Evolutionary conservation across 2,888 invertebrate species (phyloP).

Genomic region (Bellardia bayeri): DNA sequence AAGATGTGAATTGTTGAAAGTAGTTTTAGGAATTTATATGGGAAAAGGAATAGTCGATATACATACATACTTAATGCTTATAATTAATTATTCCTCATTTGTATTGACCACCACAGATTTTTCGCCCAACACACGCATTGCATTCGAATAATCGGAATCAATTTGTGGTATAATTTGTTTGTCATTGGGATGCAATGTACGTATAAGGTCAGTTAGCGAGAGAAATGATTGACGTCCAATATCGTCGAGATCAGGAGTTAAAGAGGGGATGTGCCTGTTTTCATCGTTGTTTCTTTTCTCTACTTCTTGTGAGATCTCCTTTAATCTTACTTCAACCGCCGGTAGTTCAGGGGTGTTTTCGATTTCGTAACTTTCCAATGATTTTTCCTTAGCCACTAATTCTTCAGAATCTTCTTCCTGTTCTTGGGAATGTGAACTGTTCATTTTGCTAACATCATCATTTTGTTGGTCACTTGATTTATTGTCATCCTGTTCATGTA

Average conservation of each 20-base stretch:
- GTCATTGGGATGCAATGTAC: conserved; percentile 83
- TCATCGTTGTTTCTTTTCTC: conserved; percentile 81
- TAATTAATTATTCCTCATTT: conserved; percentile 59
- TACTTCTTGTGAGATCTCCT: conserved; percentile 83
- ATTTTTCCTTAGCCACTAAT: conserved; percentile 62
- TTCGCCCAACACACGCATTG: conserved; percentile 84
- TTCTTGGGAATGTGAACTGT: conserved; percentile 50
- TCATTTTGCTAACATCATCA: conserved; percentile 35
- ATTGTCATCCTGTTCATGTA: conserved; percentile 68
- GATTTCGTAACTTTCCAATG: conserved; percentile 63
- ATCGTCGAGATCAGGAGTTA: conserved; percentile 78
- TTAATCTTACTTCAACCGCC: conserved; percentile 83
- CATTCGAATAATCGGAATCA: conserved; percentile 84
- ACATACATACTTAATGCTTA: background rate
- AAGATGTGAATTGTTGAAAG: background rate
- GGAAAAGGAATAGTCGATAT: conserved; percentile 13
- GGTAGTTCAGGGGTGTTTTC: conserved; percentile 77
- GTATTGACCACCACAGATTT: conserved; percentile 69
- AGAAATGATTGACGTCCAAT: conserved; percentile 83
- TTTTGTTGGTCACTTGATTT: conserved; percentile 46
- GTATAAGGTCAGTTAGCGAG: conserved; percentile 83
- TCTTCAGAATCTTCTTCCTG: conserved; percentile 67
- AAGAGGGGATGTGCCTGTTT: conserved; percentile 59
- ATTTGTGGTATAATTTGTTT: conserved; percentile 84
- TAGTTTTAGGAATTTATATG: background rate